Percentiles rank a stretch among this genome's conserved stretches.
These are phyloP conservation scores for Cartodere bifasciata DNA, from an alignment of 2,888 invertebrate species.

Conservation along the genomic window DNA sequence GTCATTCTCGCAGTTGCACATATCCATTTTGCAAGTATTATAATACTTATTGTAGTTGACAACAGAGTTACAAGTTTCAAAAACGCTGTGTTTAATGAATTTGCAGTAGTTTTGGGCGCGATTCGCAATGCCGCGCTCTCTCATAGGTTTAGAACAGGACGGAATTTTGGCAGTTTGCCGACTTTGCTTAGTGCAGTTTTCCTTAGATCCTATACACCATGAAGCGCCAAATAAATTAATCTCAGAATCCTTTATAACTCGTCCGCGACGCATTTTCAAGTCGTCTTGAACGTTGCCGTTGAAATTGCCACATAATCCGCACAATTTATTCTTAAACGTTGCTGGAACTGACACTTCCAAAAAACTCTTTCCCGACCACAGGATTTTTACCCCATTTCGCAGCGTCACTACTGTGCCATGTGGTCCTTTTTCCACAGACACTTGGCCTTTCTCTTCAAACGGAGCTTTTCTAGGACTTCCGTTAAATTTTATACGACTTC, in stretches of 20 bases:
- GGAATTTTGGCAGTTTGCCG: conserved; percentile 33
- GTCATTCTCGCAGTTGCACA: conserved; percentile 73
- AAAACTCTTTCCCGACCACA: conserved; percentile 91
- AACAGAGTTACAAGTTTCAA: conserved; percentile 65
- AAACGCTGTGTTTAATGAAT: conserved; percentile 38
- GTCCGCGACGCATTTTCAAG: conserved; percentile 54
- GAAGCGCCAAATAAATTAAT: conserved; percentile 68
- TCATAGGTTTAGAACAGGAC: conserved; percentile 18
- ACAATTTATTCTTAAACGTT: conserved; percentile 60
- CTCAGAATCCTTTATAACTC: conserved; percentile 49
- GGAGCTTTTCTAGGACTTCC: conserved; percentile 62
- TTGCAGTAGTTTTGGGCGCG: conserved; percentile 23
- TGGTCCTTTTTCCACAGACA: conserved; percentile 51
- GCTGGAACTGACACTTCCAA: conserved; percentile 72
- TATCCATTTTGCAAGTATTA: conserved; percentile 72
- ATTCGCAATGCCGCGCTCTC: too few relatives aligned
- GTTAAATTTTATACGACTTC: conserved; percentile 75
- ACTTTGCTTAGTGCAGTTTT: conserved; percentile 50
- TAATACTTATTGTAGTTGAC: conserved; percentile 73
- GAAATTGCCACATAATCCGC: conserved; percentile 92
- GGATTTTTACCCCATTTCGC: conserved; percentile 64
- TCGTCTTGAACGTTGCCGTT: conserved; percentile 81
- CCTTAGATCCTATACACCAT: conserved; percentile 79
- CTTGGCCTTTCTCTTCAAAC: conserved; percentile 42
- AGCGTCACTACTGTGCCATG: conserved; percentile 57